Percentiles rank a stretch among this genome's conserved stretches.
phyloP scores from a whole-genome alignment of 2,113 vertebrate genomes.

The Rana temporaria region DNA sequence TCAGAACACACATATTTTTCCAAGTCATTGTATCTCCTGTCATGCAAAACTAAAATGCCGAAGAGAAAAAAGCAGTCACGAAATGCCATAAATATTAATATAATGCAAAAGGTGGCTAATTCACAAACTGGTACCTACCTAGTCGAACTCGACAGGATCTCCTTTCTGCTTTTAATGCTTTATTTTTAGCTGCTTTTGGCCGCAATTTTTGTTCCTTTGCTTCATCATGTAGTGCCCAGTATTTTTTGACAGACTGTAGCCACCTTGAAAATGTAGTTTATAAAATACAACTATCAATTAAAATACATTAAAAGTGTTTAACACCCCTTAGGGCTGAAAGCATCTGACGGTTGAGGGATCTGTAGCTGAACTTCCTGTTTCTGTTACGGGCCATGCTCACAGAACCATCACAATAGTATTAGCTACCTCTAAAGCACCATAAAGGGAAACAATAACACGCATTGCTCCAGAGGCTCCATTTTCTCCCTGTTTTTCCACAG shows the following conservation, averaged over 20 bases:
- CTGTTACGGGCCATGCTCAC: too few species aligned
- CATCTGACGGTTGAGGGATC: too few species aligned
- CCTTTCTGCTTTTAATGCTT: slow-evolving; percentile 36
- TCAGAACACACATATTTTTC: slow-evolving; percentile 71
- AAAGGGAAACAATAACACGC: too few species aligned
- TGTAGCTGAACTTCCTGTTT: too few species aligned
- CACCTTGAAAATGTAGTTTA: slow-evolving; percentile 55
- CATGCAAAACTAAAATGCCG: slow-evolving; percentile 46
- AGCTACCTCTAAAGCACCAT: too few species aligned
- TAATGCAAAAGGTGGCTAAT: too few species aligned
- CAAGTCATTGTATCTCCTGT: slow-evolving; percentile 74
- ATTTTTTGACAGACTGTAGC: slow-evolving; percentile 63
- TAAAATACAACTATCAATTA: too few species aligned
- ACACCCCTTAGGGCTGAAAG: too few species aligned
- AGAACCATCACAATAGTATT: too few species aligned
- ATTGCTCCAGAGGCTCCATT: too few species aligned
- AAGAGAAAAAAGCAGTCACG: slow-evolving; percentile 60
- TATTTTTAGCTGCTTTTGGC: neutral
- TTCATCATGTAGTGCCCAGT: slow-evolving; percentile 66
- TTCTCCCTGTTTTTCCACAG: too few species aligned
- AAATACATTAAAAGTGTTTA: too few species aligned
- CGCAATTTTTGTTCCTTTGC: neutral
- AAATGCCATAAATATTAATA: neutral
- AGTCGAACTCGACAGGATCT: slow-evolving; percentile 71
- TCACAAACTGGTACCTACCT: slow-evolving; percentile 55